These are phyloP conservation scores for Gastrophysa polygoni DNA, from an alignment of 2,888 invertebrate species.

Conservation along the genomic window DNA sequence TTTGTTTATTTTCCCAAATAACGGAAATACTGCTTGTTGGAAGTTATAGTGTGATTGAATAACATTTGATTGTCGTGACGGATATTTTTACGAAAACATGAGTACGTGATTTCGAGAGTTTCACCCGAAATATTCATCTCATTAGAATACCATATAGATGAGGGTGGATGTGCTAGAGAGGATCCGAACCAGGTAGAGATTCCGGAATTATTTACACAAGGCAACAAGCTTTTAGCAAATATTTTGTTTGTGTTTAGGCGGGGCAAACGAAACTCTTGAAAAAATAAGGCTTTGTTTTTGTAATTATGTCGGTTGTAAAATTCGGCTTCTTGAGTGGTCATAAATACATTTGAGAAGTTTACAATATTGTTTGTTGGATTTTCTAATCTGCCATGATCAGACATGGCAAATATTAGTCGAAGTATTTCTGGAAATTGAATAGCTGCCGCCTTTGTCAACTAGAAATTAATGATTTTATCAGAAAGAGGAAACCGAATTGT, in stretches of 20 bases:
- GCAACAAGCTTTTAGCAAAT: constrained; percentile 26
- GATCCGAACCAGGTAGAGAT: constrained; percentile 13
- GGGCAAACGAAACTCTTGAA: constrained; percentile 29
- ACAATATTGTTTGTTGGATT: constrained; percentile 22
- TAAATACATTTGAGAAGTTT: constrained; percentile 22
- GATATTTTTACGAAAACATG: not conserved
- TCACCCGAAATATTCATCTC: no score
- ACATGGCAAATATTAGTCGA: constrained; percentile 13
- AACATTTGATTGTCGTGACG: not conserved
- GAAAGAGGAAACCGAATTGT: no score
- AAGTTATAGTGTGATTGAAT: no score
- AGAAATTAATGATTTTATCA: no score
- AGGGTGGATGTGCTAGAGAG: no score
- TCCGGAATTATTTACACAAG: constrained; percentile 27
- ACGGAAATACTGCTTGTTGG: no score
- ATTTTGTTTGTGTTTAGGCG: constrained; percentile 30
- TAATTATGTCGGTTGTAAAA: constrained; percentile 32
- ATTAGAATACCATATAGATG: no score
- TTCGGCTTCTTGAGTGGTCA: constrained; percentile 32
- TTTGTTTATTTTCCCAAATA: no score
- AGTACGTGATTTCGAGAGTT: no score
- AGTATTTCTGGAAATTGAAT: not conserved
- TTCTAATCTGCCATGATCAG: constrained; percentile 25
- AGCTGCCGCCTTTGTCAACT: not conserved
- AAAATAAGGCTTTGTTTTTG: constrained; percentile 33